Evolutionary conservation across 2,888 invertebrate species (phyloP).

Genomic region (Aelia acuminata): DNA sequence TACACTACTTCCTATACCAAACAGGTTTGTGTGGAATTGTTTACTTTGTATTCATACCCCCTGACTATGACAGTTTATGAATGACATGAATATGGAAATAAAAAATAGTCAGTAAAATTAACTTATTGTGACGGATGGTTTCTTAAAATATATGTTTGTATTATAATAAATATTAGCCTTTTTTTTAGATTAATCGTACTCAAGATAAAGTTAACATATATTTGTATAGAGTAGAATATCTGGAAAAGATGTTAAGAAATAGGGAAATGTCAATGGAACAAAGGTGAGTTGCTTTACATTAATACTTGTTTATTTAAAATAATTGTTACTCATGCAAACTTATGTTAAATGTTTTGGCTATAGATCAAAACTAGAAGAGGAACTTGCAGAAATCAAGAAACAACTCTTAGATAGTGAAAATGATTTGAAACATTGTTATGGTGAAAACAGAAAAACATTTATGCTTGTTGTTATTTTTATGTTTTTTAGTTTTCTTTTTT

Average conservation of each 20-base stretch:
- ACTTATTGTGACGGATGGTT: background rate
- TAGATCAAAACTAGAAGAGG: constrained; percentile 62
- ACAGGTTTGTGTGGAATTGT: background rate
- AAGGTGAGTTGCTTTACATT: constrained; percentile 55
- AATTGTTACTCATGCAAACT: background rate
- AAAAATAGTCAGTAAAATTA: background rate
- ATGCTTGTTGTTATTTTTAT: constrained; percentile 64
- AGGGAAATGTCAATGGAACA: constrained; percentile 61
- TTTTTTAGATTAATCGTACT: constrained; percentile 60
- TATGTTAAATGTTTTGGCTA: constrained; percentile 27
- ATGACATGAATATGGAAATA: background rate
- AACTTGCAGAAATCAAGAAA: constrained; percentile 64
- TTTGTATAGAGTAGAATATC: constrained; percentile 60
- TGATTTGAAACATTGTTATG: constrained; percentile 62
- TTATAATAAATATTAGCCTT: background rate
- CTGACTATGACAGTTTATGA: background rate
- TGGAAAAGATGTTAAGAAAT: constrained; percentile 60
- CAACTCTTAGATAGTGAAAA: constrained; percentile 61
- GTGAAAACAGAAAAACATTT: constrained; percentile 65
- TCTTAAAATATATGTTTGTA: background rate
- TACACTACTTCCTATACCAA: background rate
- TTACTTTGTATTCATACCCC: background rate
- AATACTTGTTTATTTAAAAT: background rate
- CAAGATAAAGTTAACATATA: constrained; percentile 61
- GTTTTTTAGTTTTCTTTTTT: constrained; percentile 65